A percentile compares a stretch with the other conserved stretches of the same genome.
Conservation (phyloP, 2,797 vertebrate species). For the Phalanger gymnotis region DNA sequence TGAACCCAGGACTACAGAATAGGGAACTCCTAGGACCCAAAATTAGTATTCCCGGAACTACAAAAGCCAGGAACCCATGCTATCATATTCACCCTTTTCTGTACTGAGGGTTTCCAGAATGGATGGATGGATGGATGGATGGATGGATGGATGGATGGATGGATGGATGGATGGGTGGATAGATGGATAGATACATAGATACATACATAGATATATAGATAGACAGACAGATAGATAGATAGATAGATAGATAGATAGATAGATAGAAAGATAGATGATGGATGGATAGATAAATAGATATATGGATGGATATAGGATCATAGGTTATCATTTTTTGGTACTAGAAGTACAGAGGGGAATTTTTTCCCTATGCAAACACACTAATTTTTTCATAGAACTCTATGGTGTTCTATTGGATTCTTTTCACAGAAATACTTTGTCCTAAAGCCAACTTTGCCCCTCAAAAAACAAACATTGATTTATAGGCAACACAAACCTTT, state of each 20-base stretch:
- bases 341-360: not conserved
- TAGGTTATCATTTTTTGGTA: not conserved
- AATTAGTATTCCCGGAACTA: not conserved
- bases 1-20: not conserved
- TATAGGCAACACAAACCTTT: not conserved
- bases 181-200: no score
- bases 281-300: no score
- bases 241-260: no score
- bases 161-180: no score
- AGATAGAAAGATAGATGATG: no score
- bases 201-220: no score
- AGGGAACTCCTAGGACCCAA: not conserved
- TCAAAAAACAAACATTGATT: not conserved
- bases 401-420: not conserved
- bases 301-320: not conserved
- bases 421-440: not conserved
- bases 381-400: not conserved
- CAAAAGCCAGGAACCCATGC: not conserved
- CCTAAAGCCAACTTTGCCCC: not conserved
- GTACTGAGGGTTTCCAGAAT: not conserved
- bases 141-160: no score
- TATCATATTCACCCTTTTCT: not conserved
- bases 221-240: no score
- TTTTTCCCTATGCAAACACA: not conserved
- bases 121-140: no score